These are phyloP conservation scores for Myotis vivesi DNA, from an alignment of 2,797 vertebrate genomes.

Conservation along the genomic window DNA sequence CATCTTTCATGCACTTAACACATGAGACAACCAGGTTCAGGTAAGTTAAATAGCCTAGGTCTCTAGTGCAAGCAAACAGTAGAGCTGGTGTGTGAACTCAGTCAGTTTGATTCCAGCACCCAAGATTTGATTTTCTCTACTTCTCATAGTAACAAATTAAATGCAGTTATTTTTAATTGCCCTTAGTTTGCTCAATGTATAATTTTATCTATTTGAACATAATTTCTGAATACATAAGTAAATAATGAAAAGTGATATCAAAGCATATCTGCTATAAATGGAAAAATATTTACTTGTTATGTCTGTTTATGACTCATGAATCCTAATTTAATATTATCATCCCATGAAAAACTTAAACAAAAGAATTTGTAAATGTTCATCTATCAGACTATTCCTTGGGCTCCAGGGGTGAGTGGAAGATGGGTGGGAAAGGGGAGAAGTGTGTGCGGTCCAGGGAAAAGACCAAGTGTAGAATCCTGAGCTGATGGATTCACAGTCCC, in stretches of 20 bases:
- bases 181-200: conserved; percentile 11
- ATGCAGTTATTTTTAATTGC: not conserved
- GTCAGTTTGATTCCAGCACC: not conserved
- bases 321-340: not conserved
- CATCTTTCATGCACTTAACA: not conserved
- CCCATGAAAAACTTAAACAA: not conserved
- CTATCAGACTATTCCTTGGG: not conserved
- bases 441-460: fast-evolving
- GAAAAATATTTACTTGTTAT: conserved; percentile 42
- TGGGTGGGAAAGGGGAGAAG: too few species aligned
- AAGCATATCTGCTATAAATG: conserved; percentile 31
- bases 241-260: conserved; percentile 39
- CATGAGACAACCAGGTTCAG: not conserved
- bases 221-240: not conserved
- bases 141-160: not conserved
- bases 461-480: not conserved
- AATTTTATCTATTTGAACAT: conserved; percentile 45
- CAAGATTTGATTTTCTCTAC: not conserved
- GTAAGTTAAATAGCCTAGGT: not conserved
- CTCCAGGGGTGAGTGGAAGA: not conserved
- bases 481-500: not conserved
- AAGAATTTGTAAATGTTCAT: not conserved
- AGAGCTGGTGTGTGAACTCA: not conserved
- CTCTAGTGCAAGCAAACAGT: not conserved
- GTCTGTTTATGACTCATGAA: not conserved